Conservation (phyloP, 2,888 invertebrate genomes). For the Macrophya annulata region DNA sequence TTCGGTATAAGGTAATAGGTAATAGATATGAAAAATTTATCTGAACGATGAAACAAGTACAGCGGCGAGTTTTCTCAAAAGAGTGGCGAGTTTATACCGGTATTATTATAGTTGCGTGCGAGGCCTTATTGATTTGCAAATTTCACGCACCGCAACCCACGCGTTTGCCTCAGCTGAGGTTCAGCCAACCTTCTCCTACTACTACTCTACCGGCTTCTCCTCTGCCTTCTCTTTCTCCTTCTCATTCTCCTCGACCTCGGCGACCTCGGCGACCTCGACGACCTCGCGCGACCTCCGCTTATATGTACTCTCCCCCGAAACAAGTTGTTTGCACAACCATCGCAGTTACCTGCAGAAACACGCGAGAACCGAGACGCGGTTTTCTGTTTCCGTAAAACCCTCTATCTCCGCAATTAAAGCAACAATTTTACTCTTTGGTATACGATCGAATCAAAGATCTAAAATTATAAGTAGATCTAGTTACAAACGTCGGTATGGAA, state of each 20-base stretch:
- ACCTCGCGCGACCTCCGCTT: conserved; percentile 32
- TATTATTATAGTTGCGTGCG: conserved; percentile 36
- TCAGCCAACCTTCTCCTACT: not conserved
- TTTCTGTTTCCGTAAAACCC: not conserved
- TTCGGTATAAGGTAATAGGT: no score
- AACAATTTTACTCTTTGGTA: not conserved
- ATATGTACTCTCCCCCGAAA: not conserved
- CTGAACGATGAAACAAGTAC: not conserved
- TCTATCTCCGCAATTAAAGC: not conserved
- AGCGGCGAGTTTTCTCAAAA: not conserved
- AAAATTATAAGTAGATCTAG: not conserved
- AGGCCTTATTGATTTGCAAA: conserved; percentile 43
- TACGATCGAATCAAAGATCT: not conserved
- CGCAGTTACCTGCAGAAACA: conserved; percentile 23
- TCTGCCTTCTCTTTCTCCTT: not conserved
- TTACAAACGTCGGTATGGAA: not conserved
- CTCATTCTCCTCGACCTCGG: conserved; percentile 4
- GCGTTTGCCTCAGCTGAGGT: conserved; percentile 31
- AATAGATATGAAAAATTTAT: not conserved
- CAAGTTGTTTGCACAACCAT: conserved; percentile 45
- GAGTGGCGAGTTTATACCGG: conserved; percentile 20
- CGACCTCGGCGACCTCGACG: conserved; percentile 47
- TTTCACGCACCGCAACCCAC: conserved; percentile 47
- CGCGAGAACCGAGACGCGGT: not conserved
- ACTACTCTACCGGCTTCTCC: not conserved